Base-by-base conservation (phyloP, 2,888 invertebrate species). In the Zhuqinia jingwanae region DNA sequence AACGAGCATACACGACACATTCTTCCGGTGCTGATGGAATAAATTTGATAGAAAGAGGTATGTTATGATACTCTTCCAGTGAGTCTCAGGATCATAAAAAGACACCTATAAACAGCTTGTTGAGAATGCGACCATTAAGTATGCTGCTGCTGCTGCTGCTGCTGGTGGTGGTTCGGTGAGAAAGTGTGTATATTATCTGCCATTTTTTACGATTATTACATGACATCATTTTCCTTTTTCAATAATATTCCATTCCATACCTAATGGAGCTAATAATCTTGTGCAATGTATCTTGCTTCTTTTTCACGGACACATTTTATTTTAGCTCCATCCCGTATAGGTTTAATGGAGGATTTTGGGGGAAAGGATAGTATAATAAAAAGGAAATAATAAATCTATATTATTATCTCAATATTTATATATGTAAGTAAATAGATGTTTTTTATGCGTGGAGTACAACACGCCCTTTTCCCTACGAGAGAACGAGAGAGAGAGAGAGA, bases 141-240 rank as follows among this genome's bases (percentile, higher is more conserved):
- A 58, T 15, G 6, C 13, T 56, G n/a, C 20, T 22, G 47, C 47
- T 47, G 13, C 15, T 47, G 47, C 11, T 47, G 47, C n/a, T 11
- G 47, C 15, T 47, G n/a, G 47, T 47, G 2, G n/a, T 15, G 13
- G 17, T 30, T 36, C 22, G 63, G 42, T 68, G 11, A 20, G 3
- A 17, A 47, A 17, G 30, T 73, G 50, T 36, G 22, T 68, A 22
- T 50, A 65, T 60, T 77, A 76, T 60, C 42, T 42, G 42, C 36
- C 58, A 60, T 77, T 77, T 65, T 77, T 77, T 77, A 77, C n/a
- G 56, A 58, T 56, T 58, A 58, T 36, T 77, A 65, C 65, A 13
- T 20, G 36, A 58, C 58, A 77, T 56, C 56, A 56, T 77, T 77
- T 58, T 56, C 75, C 75, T 76, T 76, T 76, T 76, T 76, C 56